phyloP scores from a whole-genome alignment of 2,113 vertebrate genomes.

The Microcebus murinus region DNA sequence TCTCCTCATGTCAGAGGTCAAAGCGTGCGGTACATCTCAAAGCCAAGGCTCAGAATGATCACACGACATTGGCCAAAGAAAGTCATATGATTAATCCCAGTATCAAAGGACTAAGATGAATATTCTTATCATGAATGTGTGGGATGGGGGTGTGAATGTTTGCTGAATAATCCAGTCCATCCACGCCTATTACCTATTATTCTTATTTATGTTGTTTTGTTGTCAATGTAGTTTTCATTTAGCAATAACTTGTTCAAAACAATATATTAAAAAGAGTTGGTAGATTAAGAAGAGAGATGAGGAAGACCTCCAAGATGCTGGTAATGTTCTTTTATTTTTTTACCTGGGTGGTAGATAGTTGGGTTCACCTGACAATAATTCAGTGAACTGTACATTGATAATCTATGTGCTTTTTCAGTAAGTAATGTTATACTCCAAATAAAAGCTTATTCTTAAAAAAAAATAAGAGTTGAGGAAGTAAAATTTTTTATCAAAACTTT shows the following conservation, averaged over 20 bases:
- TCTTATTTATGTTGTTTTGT: not conserved
- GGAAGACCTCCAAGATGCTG: not conserved
- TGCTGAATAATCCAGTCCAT: not conserved
- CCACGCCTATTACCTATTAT: not conserved
- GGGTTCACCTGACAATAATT: not conserved
- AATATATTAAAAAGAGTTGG: not conserved
- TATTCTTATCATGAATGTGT: not conserved
- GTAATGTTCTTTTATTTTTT: not conserved
- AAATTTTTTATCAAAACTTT: not conserved
- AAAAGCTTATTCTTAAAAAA: constrained; percentile 8
- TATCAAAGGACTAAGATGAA: not conserved
- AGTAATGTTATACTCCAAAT: not conserved
- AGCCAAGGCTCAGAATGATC: not conserved
- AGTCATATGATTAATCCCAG: not conserved
- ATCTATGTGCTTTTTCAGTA: not conserved
- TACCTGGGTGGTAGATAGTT: not conserved
- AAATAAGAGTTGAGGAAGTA: not conserved
- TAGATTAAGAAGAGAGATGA: not conserved
- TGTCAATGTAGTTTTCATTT: not conserved
- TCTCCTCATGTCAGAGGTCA: not conserved
- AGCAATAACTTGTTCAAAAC: not conserved
- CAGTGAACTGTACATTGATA: not conserved
- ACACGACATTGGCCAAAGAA: not conserved
- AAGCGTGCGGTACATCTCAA: not conserved
- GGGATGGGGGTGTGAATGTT: not conserved